phyloP scores from a whole-genome alignment of 2,797 vertebrate genomes.

The Chiloscyllium punctatum region DNA sequence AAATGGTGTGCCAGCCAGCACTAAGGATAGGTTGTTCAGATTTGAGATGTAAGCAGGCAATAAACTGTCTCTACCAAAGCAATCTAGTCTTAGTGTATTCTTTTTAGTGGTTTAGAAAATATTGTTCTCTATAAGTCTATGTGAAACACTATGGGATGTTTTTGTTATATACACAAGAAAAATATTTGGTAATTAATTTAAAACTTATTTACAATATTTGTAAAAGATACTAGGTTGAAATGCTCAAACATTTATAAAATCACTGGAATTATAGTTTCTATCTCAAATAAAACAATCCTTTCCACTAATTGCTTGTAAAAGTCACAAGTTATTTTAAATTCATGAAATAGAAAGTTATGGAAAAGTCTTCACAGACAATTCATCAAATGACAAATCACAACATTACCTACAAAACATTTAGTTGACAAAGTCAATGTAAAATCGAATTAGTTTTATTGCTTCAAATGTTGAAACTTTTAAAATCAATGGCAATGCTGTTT shows the following conservation, averaged over 20 bases:
- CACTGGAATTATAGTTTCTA: not conserved
- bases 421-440: conserved; percentile 6
- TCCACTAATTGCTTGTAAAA: not conserved
- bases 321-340: not conserved
- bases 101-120: no score
- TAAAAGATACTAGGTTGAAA: not conserved
- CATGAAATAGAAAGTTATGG: no score
- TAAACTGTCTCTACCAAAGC: no score
- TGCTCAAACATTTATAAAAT: not conserved
- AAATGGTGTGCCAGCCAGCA: no score
- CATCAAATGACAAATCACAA: not conserved
- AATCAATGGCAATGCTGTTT: not conserved
- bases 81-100: no score
- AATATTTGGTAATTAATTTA: not conserved
- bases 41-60: no score
- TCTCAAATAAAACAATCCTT: not conserved
- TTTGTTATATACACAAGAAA: not conserved
- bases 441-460: not conserved
- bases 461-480: not conserved
- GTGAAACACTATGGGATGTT: not conserved
- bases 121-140: not conserved
- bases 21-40: no score
- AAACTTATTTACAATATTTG: not conserved
- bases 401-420: not conserved
- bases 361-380: not conserved